Evolutionary conservation across 2,888 invertebrate genomes (phyloP), one percentile per base, ranked within the genome.

Genomic region (Dryobota labecula): DNA sequence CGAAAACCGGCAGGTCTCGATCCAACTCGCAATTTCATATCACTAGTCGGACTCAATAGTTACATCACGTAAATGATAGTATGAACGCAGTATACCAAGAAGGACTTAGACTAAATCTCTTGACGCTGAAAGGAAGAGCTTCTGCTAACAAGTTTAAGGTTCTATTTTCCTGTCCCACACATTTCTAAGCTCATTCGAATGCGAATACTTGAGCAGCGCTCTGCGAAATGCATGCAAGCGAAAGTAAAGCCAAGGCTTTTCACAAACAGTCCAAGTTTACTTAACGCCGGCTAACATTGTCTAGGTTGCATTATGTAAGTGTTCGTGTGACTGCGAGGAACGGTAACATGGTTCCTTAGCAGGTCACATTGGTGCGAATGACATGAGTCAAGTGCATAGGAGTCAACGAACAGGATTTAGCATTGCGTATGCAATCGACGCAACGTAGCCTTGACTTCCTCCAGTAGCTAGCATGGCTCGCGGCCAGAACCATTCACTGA

Each of bases 321-420:
- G 90, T 88, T 92, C 91, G 91, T 92, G 92, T 90, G 92, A 93
- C 89, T 93, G 90, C 90, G 87, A 90, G 89, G 92, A 95, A 95
- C 94, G 92, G 94, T 95, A 94, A 94, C 92, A 91, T 94, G 91
- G 93, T 92, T 92, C 92, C 91, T 92, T 93, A 94, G 93, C 94
- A 93, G 95, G 94, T 95, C 95, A 93, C 92, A 92, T 89, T 92
- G 91, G 91, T 92, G 92, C 93, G 90, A 92, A 94, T 95, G 94
- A 94, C 95, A 95, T 94, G 94, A 94, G 91, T 94, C 95, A 95
- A 95, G 94, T 94, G 93, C 93, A 94, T 90, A 88, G 90, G 88
- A 94, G 95, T 94, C 93, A 93, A 93, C 91, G 94, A 94, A 94
- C 95, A 95, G 95, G 94, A 94, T 94, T 92, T 87, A 86, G 84